Base-by-base conservation (phyloP, 1,140 invertebrate genomes). In the Pantala flavescens region DNA sequence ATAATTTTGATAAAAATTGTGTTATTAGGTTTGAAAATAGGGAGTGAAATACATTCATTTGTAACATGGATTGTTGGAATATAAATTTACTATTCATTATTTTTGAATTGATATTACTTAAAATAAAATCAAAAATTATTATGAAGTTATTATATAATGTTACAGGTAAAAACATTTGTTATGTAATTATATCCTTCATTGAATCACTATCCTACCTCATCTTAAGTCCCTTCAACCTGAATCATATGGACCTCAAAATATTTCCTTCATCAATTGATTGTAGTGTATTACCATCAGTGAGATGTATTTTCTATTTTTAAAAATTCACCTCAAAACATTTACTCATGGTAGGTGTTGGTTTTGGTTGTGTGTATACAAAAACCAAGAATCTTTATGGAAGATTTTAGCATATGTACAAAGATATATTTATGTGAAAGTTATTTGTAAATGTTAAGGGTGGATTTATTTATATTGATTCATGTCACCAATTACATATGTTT, bases 391-490 rank as follows among this genome's bases (percentile, higher is more conserved):
- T 63, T 19, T 63, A 63, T 3, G 49, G n/a, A 63, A 7, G 49
- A 63, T 63, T 36, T 19, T 63, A 63, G 49, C 1, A 14, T 63
- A 63, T 63, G 49, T 63, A 63, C 49, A 63, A 63, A 63, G 49
- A 7, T 21, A 63, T 63, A 63, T 63, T 63, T 63, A 63, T 63
- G 5, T 3, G n/a, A 63, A 63, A 19, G 49, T 63, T 19, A 21
- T 63, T 63, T 63, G 49, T 63, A 63, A 63, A 63, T 63, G 49
- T 63, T 63, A 63, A 63, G 49, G 49, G 49, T 63, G 49, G n/a
- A 63, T 63, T 63, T 7, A 63, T 63, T 63, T 63, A 63, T 63
- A 19, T 63, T 63, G 14, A 19, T 16, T 19, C n/a, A 63, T 21
- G n/a, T 63, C 16, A 63, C 14, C n/a, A 21, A 63, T 63, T 19